These are phyloP conservation scores for Anhinga rufa DNA, from an alignment of 2,113 vertebrate species.

Conservation along the genomic window DNA sequence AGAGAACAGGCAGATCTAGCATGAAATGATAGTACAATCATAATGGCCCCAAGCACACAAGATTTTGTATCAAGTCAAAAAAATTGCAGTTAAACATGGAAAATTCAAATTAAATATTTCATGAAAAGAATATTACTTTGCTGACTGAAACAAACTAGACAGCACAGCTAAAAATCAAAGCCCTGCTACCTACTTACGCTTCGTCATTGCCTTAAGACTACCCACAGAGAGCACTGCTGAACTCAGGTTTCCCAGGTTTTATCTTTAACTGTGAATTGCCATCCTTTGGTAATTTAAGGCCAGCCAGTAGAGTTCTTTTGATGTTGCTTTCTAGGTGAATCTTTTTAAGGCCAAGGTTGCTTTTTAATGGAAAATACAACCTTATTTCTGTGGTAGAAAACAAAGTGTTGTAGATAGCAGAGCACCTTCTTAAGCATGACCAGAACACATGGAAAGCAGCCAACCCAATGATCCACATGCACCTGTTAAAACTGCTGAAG, in stretches of 20 bases:
- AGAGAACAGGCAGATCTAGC: not conserved
- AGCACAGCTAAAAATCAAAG: slow-evolving; percentile 57
- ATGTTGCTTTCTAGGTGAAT: slow-evolving; percentile 17
- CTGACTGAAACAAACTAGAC: slow-evolving; percentile 55
- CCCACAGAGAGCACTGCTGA: slow-evolving; percentile 2
- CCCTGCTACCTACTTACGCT: not conserved
- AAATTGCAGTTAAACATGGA: slow-evolving; percentile 21
- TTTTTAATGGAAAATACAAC: not conserved
- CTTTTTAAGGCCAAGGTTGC: slow-evolving; percentile 6
- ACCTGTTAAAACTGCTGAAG: slow-evolving; percentile 33
- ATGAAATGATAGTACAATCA: not conserved
- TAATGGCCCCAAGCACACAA: not conserved
- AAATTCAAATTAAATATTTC: slow-evolving; percentile 59
- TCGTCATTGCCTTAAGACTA: slow-evolving; percentile 36
- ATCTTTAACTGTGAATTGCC: slow-evolving; percentile 46
- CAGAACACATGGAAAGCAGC: slow-evolving; percentile 32
- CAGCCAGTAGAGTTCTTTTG: slow-evolving; percentile 3
- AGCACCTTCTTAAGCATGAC: not conserved
- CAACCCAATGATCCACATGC: not conserved
- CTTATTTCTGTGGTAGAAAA: slow-evolving; percentile 12
- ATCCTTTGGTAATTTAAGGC: not conserved
- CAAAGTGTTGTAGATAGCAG: not conserved
- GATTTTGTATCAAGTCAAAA: slow-evolving; percentile 35
- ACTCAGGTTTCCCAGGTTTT: slow-evolving; percentile 14
- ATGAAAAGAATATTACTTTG: slow-evolving; percentile 64